phyloP scores from a whole-genome alignment of 2,797 vertebrate genomes.

The Eleutherodactylus coqui region DNA sequence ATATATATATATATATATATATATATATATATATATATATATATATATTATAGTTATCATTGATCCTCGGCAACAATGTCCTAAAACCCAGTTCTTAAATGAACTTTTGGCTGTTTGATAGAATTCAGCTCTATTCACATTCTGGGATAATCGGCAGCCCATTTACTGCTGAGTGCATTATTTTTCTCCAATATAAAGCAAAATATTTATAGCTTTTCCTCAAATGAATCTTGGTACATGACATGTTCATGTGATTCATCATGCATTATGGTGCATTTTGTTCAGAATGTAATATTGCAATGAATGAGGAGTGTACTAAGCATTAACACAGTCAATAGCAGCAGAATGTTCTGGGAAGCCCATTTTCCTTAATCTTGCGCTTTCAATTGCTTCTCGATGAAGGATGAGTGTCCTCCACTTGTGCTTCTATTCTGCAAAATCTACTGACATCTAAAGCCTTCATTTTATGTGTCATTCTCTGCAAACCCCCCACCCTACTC shows the following conservation, averaged over 20 bases:
- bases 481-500: not conserved
- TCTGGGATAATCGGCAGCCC: not conserved
- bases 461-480: not conserved
- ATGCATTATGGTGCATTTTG: not conserved
- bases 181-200: not conserved
- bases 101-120: not conserved
- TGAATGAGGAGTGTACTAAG: conserved; percentile 24
- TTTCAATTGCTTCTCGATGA: not conserved
- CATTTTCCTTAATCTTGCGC: not conserved
- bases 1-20: too few species aligned
- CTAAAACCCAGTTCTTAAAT: not conserved
- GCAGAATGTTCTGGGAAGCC: not conserved
- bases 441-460: not conserved
- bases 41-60: not conserved
- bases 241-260: conserved; percentile 16
- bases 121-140: not conserved
- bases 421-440: not conserved
- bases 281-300: not conserved
- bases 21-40: not conserved
- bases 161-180: not conserved
- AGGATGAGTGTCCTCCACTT: not conserved
- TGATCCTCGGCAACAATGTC: not conserved
- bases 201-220: conserved; percentile 17
- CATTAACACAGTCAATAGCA: conserved; percentile 17
- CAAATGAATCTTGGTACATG: conserved; percentile 5